Conservation (phyloP, 2,797 vertebrate species). For the Amblyraja radiata region DNA sequence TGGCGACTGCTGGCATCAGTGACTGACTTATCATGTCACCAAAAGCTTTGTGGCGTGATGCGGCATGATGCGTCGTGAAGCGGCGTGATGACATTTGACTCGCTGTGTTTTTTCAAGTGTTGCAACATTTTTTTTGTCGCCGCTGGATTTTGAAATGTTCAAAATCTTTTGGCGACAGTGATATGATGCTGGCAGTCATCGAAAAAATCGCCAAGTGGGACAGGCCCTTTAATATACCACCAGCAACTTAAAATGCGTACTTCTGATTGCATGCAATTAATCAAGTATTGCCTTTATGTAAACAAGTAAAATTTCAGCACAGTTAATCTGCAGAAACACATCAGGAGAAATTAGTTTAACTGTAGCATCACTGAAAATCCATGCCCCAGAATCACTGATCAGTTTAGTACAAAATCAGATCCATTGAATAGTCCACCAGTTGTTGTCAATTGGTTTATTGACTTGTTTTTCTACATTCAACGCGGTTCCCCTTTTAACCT, state of each 20-base stretch:
- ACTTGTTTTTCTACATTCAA: background rate
- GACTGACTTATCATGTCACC: no score
- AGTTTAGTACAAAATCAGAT: background rate
- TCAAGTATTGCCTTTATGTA: background rate
- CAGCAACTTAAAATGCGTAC: background rate
- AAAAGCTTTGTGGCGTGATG: no score
- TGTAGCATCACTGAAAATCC: background rate
- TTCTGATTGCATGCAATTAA: background rate
- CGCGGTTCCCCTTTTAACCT: background rate
- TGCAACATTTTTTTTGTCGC: no score
- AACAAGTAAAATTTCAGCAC: background rate
- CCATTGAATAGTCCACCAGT: background rate
- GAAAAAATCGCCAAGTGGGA: no score
- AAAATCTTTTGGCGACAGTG: no score
- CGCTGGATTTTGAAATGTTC: no score
- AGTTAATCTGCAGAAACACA: background rate
- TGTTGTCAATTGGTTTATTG: background rate
- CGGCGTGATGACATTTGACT: no score
- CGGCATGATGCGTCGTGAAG: no score
- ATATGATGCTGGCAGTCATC: no score
- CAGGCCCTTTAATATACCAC: background rate
- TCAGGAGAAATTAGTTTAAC: conserved; percentile 10
- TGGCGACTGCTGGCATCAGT: no score
- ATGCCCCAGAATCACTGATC: background rate
- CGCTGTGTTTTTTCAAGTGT: no score